Base-by-base conservation (phyloP, 1,140 invertebrate species). In the Lutraria rhynchaena region DNA sequence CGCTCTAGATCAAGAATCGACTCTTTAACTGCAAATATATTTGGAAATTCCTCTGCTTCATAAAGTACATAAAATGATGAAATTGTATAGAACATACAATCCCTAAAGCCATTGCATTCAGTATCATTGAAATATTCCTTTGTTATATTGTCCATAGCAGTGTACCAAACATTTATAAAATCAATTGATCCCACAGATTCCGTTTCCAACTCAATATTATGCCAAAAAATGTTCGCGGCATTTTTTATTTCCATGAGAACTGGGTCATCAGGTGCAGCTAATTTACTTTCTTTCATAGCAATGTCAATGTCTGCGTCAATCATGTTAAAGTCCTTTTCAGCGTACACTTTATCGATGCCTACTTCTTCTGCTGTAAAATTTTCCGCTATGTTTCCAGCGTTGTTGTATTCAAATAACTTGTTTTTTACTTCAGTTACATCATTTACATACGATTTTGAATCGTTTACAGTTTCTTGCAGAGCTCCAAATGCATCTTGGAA, bases 151-250 rank as follows among this genome's bases (percentile, higher is more conserved):
- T 58, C 19, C 74, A 76, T 76, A 37, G 60, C 44, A 0, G n/a
- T n/a, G n/a, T n/a, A n/a, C 11, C 75, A 77, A 22, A 63, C 29
- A 35, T 51, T 51, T n/a, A 77, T 24, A 44, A 77, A 60, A 31
- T 55, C 29, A 22, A 77, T 57, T 3, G 35, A 44, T 19, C 67
- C 60, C 3, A 63, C 24, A 13, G 31, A 33, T 33, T 77, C 27
- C 15, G 15, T 22, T 67, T 77, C 29, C 22, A n/a, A 29, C 1
- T 77, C 24, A 4, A 77, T 3, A 22, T 31, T 35, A 17, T 61
- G 33, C 22, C 17, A 35, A 22, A 61, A 41, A 53, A 63, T 3
- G 27, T 31, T 15, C 9, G 51, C 17, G 22, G 57, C 31, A n/a
- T 29, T 19, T 29, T 51, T 51, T 22, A 77, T 53, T 15, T 77